Conservation (phyloP, 2,888 invertebrate genomes). For the Euphydryas editha region DNA sequence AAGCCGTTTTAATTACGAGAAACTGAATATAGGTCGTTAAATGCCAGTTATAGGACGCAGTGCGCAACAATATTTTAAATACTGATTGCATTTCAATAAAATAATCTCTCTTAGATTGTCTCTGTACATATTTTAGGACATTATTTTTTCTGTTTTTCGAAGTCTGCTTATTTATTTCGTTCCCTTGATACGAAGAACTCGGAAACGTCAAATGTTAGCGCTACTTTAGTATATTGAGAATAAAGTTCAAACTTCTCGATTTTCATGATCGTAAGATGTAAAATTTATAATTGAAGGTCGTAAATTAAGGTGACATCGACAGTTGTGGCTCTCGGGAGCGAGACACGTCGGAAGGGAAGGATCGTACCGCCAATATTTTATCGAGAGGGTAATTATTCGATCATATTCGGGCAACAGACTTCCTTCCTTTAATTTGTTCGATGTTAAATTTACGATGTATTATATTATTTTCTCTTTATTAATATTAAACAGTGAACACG, state of each 20-base stretch:
- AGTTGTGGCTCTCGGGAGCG: constrained; percentile 74
- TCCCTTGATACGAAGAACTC: constrained; percentile 2
- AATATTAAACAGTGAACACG: not conserved
- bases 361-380: constrained; percentile 73
- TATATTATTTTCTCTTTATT: constrained; percentile 31
- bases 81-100: not conserved
- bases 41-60: constrained; percentile 16
- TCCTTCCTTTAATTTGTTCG: constrained; percentile 56
- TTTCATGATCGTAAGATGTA: constrained; percentile 55
- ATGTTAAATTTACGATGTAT: constrained; percentile 63
- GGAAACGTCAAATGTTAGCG: not conserved
- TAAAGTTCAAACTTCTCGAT: constrained; percentile 16
- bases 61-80: constrained; percentile 13
- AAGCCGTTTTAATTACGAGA: constrained; percentile 76
- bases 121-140: not conserved
- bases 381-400: constrained; percentile 79
- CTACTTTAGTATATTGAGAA: constrained; percentile 3
- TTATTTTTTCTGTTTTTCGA: constrained; percentile 2
- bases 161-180: not conserved
- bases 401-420: constrained; percentile 60
- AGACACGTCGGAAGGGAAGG: constrained; percentile 57
- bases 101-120: not conserved
- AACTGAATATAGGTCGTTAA: constrained; percentile 53
- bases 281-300: constrained; percentile 83
- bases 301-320: constrained; percentile 85